Evolutionary conservation across 2,797 vertebrate species (phyloP), one percentile per base, ranked within the genome.

Genomic region (Falco cherrug): DNA sequence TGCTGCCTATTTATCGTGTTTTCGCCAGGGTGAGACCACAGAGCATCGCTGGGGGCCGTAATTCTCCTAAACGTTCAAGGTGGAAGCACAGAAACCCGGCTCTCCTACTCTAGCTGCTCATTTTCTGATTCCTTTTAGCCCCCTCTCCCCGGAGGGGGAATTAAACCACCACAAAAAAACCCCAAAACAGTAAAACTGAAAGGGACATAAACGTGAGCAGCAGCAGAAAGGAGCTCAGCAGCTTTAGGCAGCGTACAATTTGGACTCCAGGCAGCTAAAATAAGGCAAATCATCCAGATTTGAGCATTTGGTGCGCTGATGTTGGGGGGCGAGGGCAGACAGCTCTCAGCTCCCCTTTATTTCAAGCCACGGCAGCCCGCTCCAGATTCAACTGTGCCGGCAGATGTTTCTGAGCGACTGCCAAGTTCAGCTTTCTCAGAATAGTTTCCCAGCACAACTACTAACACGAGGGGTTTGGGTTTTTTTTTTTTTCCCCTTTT

Each of bases 211-310:
- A 11, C 35, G 9, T 3, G 5, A 39, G 33, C 16, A 37, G 41
- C 9, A 11, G 24, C 0, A 3, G 26, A 18, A 84, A 84, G 13
- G 18, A 65, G 18, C 48, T 69, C 47, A 7, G 26, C 20, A 13
- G 51, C n/a, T 41, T 37, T 0, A 19, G 31, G 5, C 5, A 4
- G 2, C 0, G 4, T 8, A 29, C 17, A 10, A 21, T 50, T 50
- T 11, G 25, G 56, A 14, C 18, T 67, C 41, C 28, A 16, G 48
- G 41, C 20, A 65, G 37, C 37, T 21, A 13, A 24, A 56, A 56
- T 29, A 5, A 65, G 18, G 33, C 6, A 10, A 20, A 28, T 10
- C 19, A 51, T 12, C n/a, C 31, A 4, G 5, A 41, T 37, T 6
- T 2, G 47, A 35, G 35, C 25, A 11, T 35, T 39, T 17, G 56